Evolutionary conservation across 1,140 invertebrate genomes (phyloP), one percentile per base, ranked within the genome.

Genomic region (Drosophila equinoxialis): DNA sequence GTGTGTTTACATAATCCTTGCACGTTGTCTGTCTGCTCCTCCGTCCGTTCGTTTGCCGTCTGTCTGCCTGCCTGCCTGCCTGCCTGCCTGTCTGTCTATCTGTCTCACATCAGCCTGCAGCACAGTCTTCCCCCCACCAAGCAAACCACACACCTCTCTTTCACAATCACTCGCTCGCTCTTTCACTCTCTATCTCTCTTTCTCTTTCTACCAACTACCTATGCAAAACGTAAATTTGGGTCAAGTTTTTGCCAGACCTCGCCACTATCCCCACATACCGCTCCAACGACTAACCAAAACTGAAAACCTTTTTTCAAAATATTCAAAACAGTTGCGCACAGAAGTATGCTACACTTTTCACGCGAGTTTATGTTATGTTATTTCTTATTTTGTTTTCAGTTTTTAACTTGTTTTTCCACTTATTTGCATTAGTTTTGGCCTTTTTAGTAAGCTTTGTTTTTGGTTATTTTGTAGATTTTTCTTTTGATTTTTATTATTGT

Each of bases 1-100:
- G 90, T 81, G 90, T 89, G 81, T 89, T 89, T 89, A 90, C 82
- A 89, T 89, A 89, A 89, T 89, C 85, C 82, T 81, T 86, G 58
- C 78, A 89, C 82, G 75, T 79, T 89, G 81, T 86, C 76, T 87
- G 57, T 48, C 68, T 74, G 70, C 60, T 37, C 62, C 61, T 70
- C 39, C 37, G 61, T 60, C 30, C 58, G 48, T 51, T 13, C 17
- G 6, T 35, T n/a, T 39, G 23, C 35, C 51, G 30, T 20, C 20
- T 42, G 60, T 5, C 17, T 62, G 60, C 7, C 17, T 51, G 45
- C 3, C 17, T 23, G 17, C 5, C 37, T 14, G 17, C 11, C 45
- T 51, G 60, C 7, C 17, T 51, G 45, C 3, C 17, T 23, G 17
- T 13, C 37, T 14, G 17, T 23, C 45, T 51, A 20, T 51, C 45